Evolutionary conservation across 2,888 invertebrate genomes (phyloP), one percentile per base, ranked within the genome.

Genomic region (Cryptocheilus praepositus): DNA sequence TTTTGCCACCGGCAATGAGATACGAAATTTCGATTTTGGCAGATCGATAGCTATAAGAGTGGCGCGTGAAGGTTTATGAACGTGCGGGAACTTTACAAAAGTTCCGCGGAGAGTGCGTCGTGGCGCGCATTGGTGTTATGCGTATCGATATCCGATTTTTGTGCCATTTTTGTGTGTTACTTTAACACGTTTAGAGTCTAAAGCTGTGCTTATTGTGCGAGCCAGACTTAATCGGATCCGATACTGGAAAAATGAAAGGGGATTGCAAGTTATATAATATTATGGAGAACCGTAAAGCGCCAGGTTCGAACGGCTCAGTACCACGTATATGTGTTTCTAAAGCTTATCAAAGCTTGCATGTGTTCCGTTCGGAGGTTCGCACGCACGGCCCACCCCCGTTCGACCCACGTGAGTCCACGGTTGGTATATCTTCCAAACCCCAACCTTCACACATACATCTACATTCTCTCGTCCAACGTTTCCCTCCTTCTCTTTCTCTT

Each of bases 281-380:
- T 83, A 80, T 83, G 85, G 76, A 36, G 81, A 81, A 79, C 77
- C 76, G 82, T 77, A 79, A 85, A 81, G 76, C 78, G 75, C 76
- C 77, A 83, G 81, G 74, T 81, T 85, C 85, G 82, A 85, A 84
- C 81, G 79, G 81, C 79, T 83, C 80, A 73, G 77, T 70, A 70
- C 68, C 72, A 70, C 60, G 71, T 79, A 73, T 71, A 84, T 80
- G 83, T 83, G 79, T 76, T 85, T 77, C 81, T 70, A 81, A 82
- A 82, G 85, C 88, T 88, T 87, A 87, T 88, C 88, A 86, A 86
- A 83, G 83, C 83, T 85, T 86, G 86, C 88, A 85, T 87, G 86
- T 85, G 86, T 86, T 86, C 83, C 77, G 79, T 86, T 85, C 84
- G 83, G 85, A 82, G 77, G 81, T 86, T 85, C 85, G 85, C 88